These are phyloP conservation scores for Acronicta aceris DNA, from an alignment of 2,888 invertebrate genomes.

Conservation along the genomic window DNA sequence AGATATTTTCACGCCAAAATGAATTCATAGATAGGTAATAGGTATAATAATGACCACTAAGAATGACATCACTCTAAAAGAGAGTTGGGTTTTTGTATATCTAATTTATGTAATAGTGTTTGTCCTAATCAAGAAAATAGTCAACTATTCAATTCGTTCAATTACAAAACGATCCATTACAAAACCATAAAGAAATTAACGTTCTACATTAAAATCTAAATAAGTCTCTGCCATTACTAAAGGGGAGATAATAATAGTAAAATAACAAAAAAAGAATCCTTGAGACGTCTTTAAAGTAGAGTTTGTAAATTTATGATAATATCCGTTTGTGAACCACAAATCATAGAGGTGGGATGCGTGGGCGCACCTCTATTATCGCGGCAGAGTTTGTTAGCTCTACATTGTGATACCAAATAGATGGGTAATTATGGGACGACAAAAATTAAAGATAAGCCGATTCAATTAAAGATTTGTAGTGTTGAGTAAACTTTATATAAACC, in stretches of 20 bases:
- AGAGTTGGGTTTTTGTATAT: background rate
- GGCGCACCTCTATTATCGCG: slow-evolving; percentile 65
- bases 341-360: slow-evolving; percentile 59
- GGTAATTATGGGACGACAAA: slow-evolving; percentile 53
- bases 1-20: too few species aligned
- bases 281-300: slow-evolving; percentile 64
- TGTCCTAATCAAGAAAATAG: background rate
- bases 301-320: slow-evolving; percentile 76
- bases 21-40: too few species aligned
- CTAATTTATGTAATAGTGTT: background rate
- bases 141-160: slow-evolving; percentile 2
- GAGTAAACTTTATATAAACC: background rate
- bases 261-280: slow-evolving; percentile 58
- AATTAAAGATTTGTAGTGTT: slow-evolving; percentile 9
- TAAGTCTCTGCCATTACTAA: slow-evolving; percentile 39
- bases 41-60: background rate
- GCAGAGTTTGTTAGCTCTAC: slow-evolving; percentile 59
- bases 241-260: slow-evolving; percentile 48
- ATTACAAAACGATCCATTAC: slow-evolving; percentile 31
- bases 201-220: slow-evolving; percentile 49
- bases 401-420: slow-evolving; percentile 49
- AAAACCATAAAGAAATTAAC: slow-evolving; percentile 42
- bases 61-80: background rate
- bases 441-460: slow-evolving; percentile 28
- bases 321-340: slow-evolving; percentile 59